phyloP scores from a whole-genome alignment of 2,888 invertebrate species.

The Drosophila greeni region DNA sequence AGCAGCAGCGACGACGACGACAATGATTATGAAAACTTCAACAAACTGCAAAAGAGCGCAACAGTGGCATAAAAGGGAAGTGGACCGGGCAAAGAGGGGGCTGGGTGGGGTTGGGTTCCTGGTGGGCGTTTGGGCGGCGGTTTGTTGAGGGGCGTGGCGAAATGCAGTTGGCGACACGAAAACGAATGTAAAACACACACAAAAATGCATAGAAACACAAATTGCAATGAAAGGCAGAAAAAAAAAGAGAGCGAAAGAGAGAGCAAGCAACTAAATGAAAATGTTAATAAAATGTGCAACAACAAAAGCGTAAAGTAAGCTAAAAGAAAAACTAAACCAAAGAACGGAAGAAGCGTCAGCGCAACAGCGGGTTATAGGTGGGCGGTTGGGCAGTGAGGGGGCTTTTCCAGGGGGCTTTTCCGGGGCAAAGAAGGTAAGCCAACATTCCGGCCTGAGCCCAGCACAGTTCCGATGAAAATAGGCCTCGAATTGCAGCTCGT shows the following conservation, averaged over 20 bases:
- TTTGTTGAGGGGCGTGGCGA: constrained; percentile 26
- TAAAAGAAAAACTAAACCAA: constrained; percentile 70
- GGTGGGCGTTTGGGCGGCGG: constrained; percentile 6
- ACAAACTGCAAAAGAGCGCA: constrained; percentile 69
- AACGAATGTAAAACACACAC: constrained; percentile 73
- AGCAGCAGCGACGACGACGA: constrained; percentile 28
- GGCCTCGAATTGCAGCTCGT: constrained; percentile 41
- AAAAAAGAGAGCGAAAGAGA: constrained; percentile 19
- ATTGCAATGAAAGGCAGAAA: constrained; percentile 69
- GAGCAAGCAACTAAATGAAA: constrained; percentile 64
- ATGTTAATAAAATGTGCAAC: constrained; percentile 68
- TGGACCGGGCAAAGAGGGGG: constrained; percentile 14
- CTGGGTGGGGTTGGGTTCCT: constrained; percentile 9
- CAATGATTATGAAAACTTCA: constrained; percentile 71
- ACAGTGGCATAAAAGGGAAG: constrained; percentile 52
- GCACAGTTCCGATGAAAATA: constrained; percentile 35
- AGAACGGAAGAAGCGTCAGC: constrained; percentile 69
- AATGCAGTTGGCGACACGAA: constrained; percentile 55
- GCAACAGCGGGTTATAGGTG: constrained; percentile 14
- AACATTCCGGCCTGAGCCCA: constrained; percentile 32
- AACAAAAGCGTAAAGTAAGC: constrained; percentile 58
- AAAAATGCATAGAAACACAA: constrained; percentile 72
- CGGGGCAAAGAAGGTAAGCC: constrained; percentile 3
- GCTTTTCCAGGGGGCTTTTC: neutral
- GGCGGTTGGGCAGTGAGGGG: neutral